These are phyloP conservation scores for Torymus auratus DNA, from an alignment of 2,888 invertebrate species.

Conservation along the genomic window DNA sequence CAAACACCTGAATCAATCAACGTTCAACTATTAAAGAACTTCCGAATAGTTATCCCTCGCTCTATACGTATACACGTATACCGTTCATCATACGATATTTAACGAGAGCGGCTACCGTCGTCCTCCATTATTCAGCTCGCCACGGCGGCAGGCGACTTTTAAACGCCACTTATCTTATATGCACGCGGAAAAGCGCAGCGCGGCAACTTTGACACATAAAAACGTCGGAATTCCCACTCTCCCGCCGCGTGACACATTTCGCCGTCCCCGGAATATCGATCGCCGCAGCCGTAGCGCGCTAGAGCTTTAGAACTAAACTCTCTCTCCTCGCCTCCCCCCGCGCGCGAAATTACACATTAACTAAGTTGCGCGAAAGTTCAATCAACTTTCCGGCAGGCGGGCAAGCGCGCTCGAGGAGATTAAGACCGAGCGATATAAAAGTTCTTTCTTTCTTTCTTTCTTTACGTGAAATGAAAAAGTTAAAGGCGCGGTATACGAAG, in stretches of 20 bases:
- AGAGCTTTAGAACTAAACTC: neutral
- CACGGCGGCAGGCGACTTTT: too few species aligned
- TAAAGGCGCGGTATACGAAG: neutral
- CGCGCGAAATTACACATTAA: conserved; percentile 23
- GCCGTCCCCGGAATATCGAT: conserved; percentile 12
- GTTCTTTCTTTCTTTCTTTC: neutral
- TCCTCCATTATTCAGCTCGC: too few species aligned
- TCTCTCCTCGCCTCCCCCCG: neutral
- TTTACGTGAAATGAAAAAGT: neutral
- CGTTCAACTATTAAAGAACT: too few species aligned
- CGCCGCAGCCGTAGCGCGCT: neutral
- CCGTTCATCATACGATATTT: too few species aligned
- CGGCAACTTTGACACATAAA: conserved; percentile 10
- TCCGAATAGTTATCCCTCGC: too few species aligned
- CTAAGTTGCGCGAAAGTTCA: conserved; percentile 24
- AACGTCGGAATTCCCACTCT: conserved; percentile 1
- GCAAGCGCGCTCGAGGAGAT: neutral
- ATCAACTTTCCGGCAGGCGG: conserved; percentile 3
- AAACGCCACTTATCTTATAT: conserved; percentile 23
- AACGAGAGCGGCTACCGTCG: too few species aligned
- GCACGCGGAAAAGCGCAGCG: neutral
- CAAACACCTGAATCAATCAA: too few species aligned
- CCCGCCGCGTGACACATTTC: conserved; percentile 20
- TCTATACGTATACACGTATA: too few species aligned
- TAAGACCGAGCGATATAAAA: conserved; percentile 18